Evolutionary conservation across 2,888 invertebrate genomes (phyloP), one percentile per base, ranked within the genome.

Genomic region (Notodonta ziczac): DNA sequence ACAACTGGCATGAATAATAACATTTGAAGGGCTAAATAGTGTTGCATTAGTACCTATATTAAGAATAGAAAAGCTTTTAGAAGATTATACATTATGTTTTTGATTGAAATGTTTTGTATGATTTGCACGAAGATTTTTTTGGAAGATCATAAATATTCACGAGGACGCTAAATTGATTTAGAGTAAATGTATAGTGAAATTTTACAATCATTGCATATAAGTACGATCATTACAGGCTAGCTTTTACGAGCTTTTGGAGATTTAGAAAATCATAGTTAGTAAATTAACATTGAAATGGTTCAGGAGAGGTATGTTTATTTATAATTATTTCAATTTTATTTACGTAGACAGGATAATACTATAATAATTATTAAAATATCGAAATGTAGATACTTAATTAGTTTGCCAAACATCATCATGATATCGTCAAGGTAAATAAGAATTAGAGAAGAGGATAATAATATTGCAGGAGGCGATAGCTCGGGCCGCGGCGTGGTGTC

Each of bases 401-500:
- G 50, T 50, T 50, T 7, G 10, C 8, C 48, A 48, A 48, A 48
- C 7, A 5, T 4, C n/a, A 24, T 50, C 14, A 16, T 24, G 5
- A 58, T 44, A 14, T 65, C 54, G 0, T 61, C 54, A 52, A 58
- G n/a, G 14, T 57, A 62, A 48, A 39, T 35, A 13, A 14, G n/a
- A 51, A 14, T 5, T 44, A 4, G 56, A 54, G 13, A 13, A 44
- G 10, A n/a, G 39, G 39, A 39, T 42, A 10, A 16, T 16, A 13
- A 32, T 9, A 12, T 80, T 81, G n/a, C 83, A 91, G 93, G 91
- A 74, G 87, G 86, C 73, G 91, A 90, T 88, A 91, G 87, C 70
- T 66, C 82, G 56, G 83, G 83, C 54, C 90, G 93, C 56, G 92
- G 92, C 64, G 93, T 92, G 70, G 84, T 93, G 71, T 94, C 93